Percentiles rank a stretch among this genome's conserved stretches.
These are phyloP conservation scores for Umimayanthus kanabou DNA, from an alignment of 92 coral and sea anemone genomes.

Conservation along the genomic window DNA sequence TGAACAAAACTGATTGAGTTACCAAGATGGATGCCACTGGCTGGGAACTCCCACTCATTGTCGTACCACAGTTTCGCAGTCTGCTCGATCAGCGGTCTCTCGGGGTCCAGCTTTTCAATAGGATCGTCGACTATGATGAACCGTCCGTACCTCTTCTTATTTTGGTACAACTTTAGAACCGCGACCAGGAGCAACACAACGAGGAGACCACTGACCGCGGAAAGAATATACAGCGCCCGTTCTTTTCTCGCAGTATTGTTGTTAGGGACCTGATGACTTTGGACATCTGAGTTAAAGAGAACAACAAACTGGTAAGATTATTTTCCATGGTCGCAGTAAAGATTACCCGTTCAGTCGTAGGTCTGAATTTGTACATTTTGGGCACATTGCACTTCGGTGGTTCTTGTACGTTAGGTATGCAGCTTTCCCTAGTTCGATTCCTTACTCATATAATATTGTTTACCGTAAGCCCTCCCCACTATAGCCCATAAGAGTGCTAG, in stretches of 20 bases:
- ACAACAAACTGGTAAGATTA: not conserved
- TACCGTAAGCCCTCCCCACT: no score
- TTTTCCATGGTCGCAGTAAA: no score
- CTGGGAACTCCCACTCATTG: conserved; percentile 91
- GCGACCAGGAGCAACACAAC: conserved; percentile 51
- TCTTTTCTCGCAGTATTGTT: not conserved
- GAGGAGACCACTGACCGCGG: conserved; percentile 45
- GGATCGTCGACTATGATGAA: conserved; percentile 75
- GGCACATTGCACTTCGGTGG: no score
- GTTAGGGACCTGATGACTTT: not conserved
- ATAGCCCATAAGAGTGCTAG: no score
- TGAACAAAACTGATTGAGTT: conserved; percentile 18
- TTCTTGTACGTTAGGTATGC: not conserved
- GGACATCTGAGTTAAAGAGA: not conserved
- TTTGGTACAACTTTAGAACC: conserved; percentile 56
- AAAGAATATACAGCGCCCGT: conserved; percentile 49
- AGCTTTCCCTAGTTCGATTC: not conserved
- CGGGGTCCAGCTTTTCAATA: conserved; percentile 70
- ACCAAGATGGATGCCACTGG: conserved; percentile 69
- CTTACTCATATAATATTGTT: no score
- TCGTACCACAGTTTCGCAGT: conserved; percentile 73
- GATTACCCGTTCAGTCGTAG: no score
- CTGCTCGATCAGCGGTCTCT: conserved; percentile 77
- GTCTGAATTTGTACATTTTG: no score
- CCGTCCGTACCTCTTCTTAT: conserved; percentile 82